Evolutionary conservation across 2,888 invertebrate genomes (phyloP), one percentile per base, ranked within the genome.

Genomic region (Nomada ferruginata): DNA sequence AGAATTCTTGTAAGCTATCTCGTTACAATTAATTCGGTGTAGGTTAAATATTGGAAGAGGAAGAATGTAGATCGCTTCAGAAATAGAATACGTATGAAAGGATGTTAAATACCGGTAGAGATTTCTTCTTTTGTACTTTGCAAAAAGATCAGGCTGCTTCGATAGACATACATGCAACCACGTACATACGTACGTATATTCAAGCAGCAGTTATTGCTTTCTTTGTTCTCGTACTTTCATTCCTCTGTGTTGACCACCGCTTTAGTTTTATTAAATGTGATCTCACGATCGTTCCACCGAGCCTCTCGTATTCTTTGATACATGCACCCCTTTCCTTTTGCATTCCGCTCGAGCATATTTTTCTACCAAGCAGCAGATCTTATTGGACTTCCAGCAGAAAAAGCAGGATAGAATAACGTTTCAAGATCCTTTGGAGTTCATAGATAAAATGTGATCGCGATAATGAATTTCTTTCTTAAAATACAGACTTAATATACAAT

Each of bases 211-310:
- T 64, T 64, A 65, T 73, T 65, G 50, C 18, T 20, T n/a, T 23
- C 57, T 36, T 47, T 52, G 60, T 10, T 42, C 52, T 59, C 26
- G 55, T 20, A 36, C 47, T 47, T 36, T 57, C 29, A 73, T 64
- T 63, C 73, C 64, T 65, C 64, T 64, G 64, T 73, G 57, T 29
- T 57, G 44, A 47, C 55, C 55, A 47, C 29, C 26, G 72, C 29
- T 73, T 73, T 64, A 55, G 29, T 65, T 65, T 65, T 64, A 64
- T 73, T 73, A 65, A 73, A 73, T 65, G 55, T 73, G 55, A 73
- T 57, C 18, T 23, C 29, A 5, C 20, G 53, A 9, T 15, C 7
- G 18, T 36, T 57, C 23, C 13, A 18, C 13, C n/a, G 55, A 44
- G 18, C 26, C 64, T 65, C 57, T 47, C 42, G 9, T 42, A 13